Percentiles rank a stretch among this genome's conserved stretches.
phyloP scores from a whole-genome alignment of 2,888 invertebrate genomes.

The Drosophila pullipes region DNA sequence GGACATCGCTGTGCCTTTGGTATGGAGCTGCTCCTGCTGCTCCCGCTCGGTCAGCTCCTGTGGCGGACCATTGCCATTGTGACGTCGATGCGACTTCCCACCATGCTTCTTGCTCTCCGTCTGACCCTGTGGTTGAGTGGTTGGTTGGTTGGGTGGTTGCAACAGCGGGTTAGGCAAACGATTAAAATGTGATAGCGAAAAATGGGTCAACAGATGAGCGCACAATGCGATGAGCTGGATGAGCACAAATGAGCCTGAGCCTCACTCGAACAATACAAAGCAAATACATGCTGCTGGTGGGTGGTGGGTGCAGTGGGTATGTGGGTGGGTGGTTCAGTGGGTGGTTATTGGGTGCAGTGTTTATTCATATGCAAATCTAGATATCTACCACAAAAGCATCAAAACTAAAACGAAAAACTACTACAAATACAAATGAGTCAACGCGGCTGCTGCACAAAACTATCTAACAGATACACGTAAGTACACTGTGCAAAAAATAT shows the following conservation, averaged over 20 bases:
- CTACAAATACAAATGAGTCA: slow-evolving; percentile 30
- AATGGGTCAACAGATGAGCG: slow-evolving; percentile 63
- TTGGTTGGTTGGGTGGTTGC: not conserved
- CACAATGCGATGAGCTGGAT: slow-evolving; percentile 19
- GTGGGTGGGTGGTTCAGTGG: not conserved
- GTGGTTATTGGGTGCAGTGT: slow-evolving; percentile 10
- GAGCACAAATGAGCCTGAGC: slow-evolving; percentile 24
- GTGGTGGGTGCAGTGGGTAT: not conserved
- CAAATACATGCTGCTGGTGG: slow-evolving; percentile 14
- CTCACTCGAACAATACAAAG: slow-evolving; percentile 41
- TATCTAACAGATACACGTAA: slow-evolving; percentile 30
- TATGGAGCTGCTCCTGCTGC: slow-evolving; percentile 71
- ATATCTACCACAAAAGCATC: slow-evolving; percentile 32
- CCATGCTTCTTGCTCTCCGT: slow-evolving; percentile 85
- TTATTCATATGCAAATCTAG: slow-evolving; percentile 31
- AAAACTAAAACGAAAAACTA: slow-evolving; percentile 2
- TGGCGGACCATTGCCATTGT: slow-evolving; percentile 55
- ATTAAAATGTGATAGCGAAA: slow-evolving; percentile 36
- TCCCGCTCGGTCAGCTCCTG: slow-evolving; percentile 45
- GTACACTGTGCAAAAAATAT: slow-evolving; percentile 8
- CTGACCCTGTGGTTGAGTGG: slow-evolving; percentile 81
- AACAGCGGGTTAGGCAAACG: slow-evolving; percentile 24
- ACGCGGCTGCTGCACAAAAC: slow-evolving; percentile 24
- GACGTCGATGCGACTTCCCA: slow-evolving; percentile 56
- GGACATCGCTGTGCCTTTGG: slow-evolving; percentile 91